phyloP scores from a whole-genome alignment of 2,888 invertebrate genomes.

The Xestobium rufovillosum region DNA sequence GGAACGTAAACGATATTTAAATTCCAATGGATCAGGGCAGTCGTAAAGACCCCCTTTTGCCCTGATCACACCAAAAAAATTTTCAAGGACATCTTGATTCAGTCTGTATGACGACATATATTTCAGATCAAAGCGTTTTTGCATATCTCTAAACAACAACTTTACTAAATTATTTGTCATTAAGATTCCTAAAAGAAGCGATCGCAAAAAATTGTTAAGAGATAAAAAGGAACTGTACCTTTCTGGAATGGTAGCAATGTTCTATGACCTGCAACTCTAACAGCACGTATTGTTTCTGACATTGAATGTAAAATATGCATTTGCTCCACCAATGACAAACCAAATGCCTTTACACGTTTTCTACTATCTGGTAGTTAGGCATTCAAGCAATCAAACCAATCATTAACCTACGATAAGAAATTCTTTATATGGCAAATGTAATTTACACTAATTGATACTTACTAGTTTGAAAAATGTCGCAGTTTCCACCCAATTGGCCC shows the following conservation, averaged over 20 bases:
- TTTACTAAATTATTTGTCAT: slow-evolving; percentile 18
- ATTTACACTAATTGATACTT: slow-evolving; percentile 12
- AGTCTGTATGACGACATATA: slow-evolving; percentile 24
- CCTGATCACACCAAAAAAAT: slow-evolving; percentile 22
- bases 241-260: slow-evolving; percentile 25
- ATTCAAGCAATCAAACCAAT: slow-evolving; percentile 24
- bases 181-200: slow-evolving; percentile 20
- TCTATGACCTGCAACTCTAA: slow-evolving; percentile 19
- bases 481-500: slow-evolving; percentile 20
- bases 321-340: slow-evolving; percentile 20
- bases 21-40: slow-evolving; percentile 23
- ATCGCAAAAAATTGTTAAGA: too few species aligned
- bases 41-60: slow-evolving; percentile 21
- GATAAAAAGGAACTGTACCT: slow-evolving; percentile 11
- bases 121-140: slow-evolving; percentile 15
- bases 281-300: slow-evolving; percentile 15
- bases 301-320: slow-evolving; percentile 21
- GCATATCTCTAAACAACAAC: slow-evolving; percentile 17
- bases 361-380: slow-evolving; percentile 15
- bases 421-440: slow-evolving; percentile 5
- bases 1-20: slow-evolving; percentile 22
- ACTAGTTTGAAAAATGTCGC: slow-evolving; percentile 23
- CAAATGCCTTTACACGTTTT: slow-evolving; percentile 20
- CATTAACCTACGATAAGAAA: slow-evolving; percentile 11
- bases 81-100: slow-evolving; percentile 26